Percentiles rank a stretch among this genome's conserved stretches.
Evolutionary conservation across 2,888 invertebrate species (phyloP).

Genomic region (Elegia similella): DNA sequence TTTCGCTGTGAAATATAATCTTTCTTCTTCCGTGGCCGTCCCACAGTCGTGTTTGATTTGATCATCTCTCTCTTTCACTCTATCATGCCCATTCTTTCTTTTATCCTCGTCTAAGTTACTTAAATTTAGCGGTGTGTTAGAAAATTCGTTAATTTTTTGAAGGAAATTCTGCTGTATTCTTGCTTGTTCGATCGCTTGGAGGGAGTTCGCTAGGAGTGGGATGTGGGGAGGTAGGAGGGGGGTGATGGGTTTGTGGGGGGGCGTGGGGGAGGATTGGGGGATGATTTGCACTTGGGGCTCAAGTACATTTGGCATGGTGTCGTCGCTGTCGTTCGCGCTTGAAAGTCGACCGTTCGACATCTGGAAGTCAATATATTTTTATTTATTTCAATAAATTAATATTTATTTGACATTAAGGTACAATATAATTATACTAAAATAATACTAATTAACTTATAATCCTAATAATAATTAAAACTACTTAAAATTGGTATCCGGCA

Average conservation of each 20-base stretch:
- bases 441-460: too few relatives aligned
- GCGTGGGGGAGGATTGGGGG: slow-evolving; percentile 65
- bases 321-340: slow-evolving; percentile 77
- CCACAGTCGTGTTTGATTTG: slow-evolving; percentile 52
- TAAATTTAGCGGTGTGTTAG: slow-evolving; percentile 71
- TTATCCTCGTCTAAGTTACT: slow-evolving; percentile 67
- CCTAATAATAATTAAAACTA: too few relatives aligned
- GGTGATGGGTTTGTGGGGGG: slow-evolving; percentile 43
- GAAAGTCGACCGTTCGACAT: slow-evolving; percentile 79
- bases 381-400: too few relatives aligned
- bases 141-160: slow-evolving; percentile 67
- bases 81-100: slow-evolving; percentile 52
- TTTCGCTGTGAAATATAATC: slow-evolving; percentile 69
- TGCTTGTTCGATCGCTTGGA: slow-evolving; percentile 70
- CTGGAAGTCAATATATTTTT: too few relatives aligned
- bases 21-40: slow-evolving; percentile 63
- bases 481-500: too few relatives aligned
- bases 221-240: slow-evolving; percentile 37
- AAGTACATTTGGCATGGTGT: slow-evolving; percentile 72
- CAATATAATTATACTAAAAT: too few relatives aligned
- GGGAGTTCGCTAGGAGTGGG: slow-evolving; percentile 55
- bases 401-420: too few relatives aligned
- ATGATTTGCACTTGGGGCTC: slow-evolving; percentile 73
- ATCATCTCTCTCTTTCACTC: slow-evolving; percentile 43
- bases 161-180: slow-evolving; percentile 67